Evolutionary conservation across 2,113 vertebrate species (phyloP).

Genomic region (Mellivora capensis): DNA sequence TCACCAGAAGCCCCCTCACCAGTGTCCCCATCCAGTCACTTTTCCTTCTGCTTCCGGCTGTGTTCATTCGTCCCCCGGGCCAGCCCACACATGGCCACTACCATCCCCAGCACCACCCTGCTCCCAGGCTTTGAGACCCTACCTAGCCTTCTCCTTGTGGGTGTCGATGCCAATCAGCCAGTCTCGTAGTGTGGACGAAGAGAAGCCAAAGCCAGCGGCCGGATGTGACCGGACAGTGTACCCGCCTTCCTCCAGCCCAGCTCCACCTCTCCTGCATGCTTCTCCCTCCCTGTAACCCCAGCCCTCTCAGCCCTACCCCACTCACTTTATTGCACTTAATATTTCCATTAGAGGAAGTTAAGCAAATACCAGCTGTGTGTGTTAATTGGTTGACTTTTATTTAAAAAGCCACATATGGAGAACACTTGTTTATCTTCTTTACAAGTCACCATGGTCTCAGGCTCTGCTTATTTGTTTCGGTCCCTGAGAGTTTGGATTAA

Average conservation of each 20-base stretch:
- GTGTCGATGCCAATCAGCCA: neutral
- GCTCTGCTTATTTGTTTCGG: neutral
- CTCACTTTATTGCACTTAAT: neutral
- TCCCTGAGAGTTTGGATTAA: neutral
- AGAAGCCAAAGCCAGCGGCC: neutral
- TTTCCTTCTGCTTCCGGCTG: neutral
- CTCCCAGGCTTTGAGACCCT: neutral
- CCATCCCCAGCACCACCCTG: neutral
- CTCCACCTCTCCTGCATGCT: neutral
- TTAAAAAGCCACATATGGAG: neutral
- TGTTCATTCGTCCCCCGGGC: neutral
- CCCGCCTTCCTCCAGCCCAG: neutral
- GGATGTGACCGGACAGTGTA: rapidly evolving
- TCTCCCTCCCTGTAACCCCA: neutral
- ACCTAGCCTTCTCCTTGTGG: neutral
- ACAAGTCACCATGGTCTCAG: neutral
- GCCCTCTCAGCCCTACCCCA: neutral
- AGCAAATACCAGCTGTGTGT: neutral
- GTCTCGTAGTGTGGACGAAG: neutral
- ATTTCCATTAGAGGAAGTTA: neutral
- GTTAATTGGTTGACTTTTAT: neutral
- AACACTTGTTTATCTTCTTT: neutral
- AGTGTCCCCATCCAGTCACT: neutral
- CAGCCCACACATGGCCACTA: rapidly evolving
- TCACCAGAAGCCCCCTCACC: neutral